phyloP scores from a whole-genome alignment of 2,797 vertebrate genomes.

The Brotula barbata region DNA sequence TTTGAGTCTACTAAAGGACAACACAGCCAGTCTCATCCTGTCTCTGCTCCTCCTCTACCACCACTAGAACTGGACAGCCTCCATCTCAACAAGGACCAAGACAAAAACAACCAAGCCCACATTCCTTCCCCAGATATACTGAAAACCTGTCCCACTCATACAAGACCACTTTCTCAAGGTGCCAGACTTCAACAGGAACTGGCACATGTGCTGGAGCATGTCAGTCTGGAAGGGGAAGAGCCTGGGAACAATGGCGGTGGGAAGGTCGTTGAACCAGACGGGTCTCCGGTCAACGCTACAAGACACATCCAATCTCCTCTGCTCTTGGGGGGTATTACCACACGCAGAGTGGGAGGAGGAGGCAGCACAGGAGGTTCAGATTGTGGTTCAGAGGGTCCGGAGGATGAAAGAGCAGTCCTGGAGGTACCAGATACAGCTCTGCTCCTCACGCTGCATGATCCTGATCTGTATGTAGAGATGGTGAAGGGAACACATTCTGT shows the following conservation, averaged over 20 bases:
- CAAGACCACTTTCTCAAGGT: constrained; percentile 60
- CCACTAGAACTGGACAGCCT: constrained; percentile 74
- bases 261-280: constrained; percentile 48
- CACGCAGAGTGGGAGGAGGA: constrained; percentile 76
- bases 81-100: constrained; percentile 74
- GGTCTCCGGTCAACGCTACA: constrained; percentile 46
- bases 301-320: constrained; percentile 72
- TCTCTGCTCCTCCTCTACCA: constrained; percentile 59
- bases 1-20: constrained; percentile 57
- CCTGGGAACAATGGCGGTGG: constrained; percentile 60
- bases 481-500: constrained; percentile 90
- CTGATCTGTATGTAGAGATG: constrained; percentile 93
- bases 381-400: constrained; percentile 84
- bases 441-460: constrained; percentile 88
- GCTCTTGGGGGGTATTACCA: constrained; percentile 62
- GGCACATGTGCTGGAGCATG: constrained; percentile 80
- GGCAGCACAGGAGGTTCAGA: constrained; percentile 74
- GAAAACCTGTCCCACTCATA: constrained; percentile 48
- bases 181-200: constrained; percentile 83
- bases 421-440: constrained; percentile 84
- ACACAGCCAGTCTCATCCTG: constrained; percentile 34
- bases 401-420: constrained; percentile 83
- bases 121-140: constrained; percentile 64
- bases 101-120: constrained; percentile 52
- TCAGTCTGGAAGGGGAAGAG: constrained; percentile 79